Evolutionary conservation across 2,797 vertebrate genomes (phyloP).

Genomic region (Spinibarbus caldwelli): DNA sequence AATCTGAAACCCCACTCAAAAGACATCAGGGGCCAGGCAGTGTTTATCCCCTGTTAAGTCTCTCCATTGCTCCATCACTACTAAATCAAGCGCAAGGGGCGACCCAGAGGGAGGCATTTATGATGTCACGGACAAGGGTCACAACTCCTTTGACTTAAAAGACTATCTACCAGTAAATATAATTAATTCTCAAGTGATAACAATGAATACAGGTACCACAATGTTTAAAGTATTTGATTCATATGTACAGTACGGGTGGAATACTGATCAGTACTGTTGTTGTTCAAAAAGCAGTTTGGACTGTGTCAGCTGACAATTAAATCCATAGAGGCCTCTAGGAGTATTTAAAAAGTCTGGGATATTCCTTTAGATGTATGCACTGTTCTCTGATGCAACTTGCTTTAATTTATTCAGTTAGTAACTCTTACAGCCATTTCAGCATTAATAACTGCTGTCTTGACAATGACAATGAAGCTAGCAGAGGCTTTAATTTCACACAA

Average conservation of each 20-base stretch:
- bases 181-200: not conserved
- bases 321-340: slow-evolving; percentile 1
- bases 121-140: not conserved
- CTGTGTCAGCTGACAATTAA: slow-evolving; percentile 11
- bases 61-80: slow-evolving; percentile 32
- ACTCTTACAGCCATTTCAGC: not conserved
- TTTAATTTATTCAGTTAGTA: not conserved
- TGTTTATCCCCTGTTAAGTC: slow-evolving; percentile 6
- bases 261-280: not conserved
- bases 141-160: not conserved
- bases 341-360: slow-evolving; percentile 1
- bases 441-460: not conserved
- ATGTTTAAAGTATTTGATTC: not conserved
- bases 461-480: not conserved
- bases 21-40: slow-evolving; percentile 7
- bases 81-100: slow-evolving; percentile 8
- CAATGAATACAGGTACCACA: not conserved
- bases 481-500: not conserved
- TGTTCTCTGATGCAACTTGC: not conserved
- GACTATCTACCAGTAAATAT: not conserved
- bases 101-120: not conserved
- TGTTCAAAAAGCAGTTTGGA: not conserved
- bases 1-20: slow-evolving; percentile 37
- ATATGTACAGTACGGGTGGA: not conserved
- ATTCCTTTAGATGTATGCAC: not conserved